A percentile compares a stretch with the other conserved stretches of the same genome.
These are phyloP conservation scores for Branchipolynoe longqiensis DNA, from an alignment of 2,888 invertebrate genomes.

Conservation along the genomic window DNA sequence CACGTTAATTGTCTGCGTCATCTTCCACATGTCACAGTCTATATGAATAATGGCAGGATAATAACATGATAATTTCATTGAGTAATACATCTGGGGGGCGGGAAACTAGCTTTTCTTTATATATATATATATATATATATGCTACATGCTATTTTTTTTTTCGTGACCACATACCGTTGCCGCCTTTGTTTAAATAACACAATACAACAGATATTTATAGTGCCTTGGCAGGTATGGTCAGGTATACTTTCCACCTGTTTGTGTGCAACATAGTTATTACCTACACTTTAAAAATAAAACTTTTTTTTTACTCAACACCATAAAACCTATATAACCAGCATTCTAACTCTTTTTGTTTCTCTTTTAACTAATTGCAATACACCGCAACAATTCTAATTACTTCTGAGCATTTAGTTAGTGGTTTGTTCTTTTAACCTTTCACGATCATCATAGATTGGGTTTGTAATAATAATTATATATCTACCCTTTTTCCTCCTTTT, in stretches of 20 bases:
- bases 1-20: no score
- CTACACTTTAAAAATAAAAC: slow-evolving; percentile 27
- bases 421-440: no score
- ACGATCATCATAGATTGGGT: no score
- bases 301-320: slow-evolving; percentile 29
- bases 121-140: no score
- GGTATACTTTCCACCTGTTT: slow-evolving; percentile 32
- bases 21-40: slow-evolving; percentile 43
- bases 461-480: no score
- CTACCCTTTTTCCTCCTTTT: no score
- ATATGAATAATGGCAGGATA: slow-evolving; percentile 52
- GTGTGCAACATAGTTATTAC: neutral
- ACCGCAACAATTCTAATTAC: slow-evolving; percentile 51
- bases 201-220: slow-evolving; percentile 37
- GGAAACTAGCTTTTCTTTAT: slow-evolving; percentile 44
- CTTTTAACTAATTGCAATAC: slow-evolving; percentile 41
- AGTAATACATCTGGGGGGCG: slow-evolving; percentile 46
- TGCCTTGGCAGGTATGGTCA: slow-evolving; percentile 39
- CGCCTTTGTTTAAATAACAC: slow-evolving; percentile 24
- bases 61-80: slow-evolving; percentile 54
- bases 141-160: slow-evolving; percentile 37
- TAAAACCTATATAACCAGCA: slow-evolving; percentile 34
- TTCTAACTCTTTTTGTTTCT: no score
- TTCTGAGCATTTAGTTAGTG: slow-evolving; percentile 50
- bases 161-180: slow-evolving; percentile 24